phyloP scores from a whole-genome alignment of 2,888 invertebrate species.

The Amblyjoppa proteus region DNA sequence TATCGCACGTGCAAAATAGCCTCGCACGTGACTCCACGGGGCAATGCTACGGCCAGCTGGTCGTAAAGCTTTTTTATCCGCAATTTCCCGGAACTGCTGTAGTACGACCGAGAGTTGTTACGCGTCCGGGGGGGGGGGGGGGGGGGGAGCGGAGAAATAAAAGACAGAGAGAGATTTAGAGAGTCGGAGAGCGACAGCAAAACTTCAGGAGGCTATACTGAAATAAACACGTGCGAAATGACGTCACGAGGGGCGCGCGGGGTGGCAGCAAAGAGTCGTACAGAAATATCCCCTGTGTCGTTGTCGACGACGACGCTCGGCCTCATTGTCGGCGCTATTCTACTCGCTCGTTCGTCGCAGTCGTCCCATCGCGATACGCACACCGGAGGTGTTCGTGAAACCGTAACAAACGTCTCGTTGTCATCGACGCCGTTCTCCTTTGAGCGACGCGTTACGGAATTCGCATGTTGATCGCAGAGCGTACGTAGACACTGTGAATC shows the following conservation, averaged over 20 bases:
- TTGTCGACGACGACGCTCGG: conserved; percentile 59
- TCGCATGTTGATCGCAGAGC: conserved; percentile 11
- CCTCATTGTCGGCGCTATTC: conserved; percentile 52
- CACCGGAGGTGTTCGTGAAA: conserved; percentile 29
- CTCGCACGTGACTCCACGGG: conserved; percentile 51
- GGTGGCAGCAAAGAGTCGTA: conserved; percentile 54
- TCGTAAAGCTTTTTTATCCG: conserved; percentile 40
- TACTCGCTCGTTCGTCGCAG: conserved; percentile 14
- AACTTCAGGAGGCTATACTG: conserved; percentile 69
- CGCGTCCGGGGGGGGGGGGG: conserved; percentile 1
- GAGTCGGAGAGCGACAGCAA: conserved; percentile 42
- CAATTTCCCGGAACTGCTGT: conserved; percentile 47
- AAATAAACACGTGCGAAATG: conserved; percentile 81
- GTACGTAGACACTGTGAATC: conserved; percentile 8
- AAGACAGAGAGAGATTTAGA: conserved; percentile 33
- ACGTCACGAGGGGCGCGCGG: conserved; percentile 74
- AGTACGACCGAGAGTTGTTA: conserved; percentile 29
- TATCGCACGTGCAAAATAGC: conserved; percentile 53
- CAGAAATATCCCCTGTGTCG: conserved; percentile 71
- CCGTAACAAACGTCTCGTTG: conserved; percentile 53
- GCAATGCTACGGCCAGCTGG: conserved; percentile 23
- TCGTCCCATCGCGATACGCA: conserved; percentile 11
- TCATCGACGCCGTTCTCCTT: conserved; percentile 33
- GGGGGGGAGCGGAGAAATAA: conserved; percentile 42
- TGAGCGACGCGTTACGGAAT: conserved; percentile 31